Conservation (phyloP, 2,113 vertebrate genomes). For the Salvelinus namaycush region DNA sequence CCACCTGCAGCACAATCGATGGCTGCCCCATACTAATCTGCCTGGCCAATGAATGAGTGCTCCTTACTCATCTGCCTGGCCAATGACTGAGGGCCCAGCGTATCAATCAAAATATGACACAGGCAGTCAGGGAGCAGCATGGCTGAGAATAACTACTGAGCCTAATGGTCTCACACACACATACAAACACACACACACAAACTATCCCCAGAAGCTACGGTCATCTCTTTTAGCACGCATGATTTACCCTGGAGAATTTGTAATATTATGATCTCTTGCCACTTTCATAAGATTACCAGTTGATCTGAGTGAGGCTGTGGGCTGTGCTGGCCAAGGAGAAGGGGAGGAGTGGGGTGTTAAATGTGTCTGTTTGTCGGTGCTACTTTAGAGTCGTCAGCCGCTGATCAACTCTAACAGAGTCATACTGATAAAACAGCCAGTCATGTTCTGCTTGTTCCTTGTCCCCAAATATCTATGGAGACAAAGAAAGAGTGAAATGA, state of each 20-base stretch:
- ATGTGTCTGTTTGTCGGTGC: background rate
- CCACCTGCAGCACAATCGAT: background rate
- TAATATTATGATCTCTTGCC: slow-evolving; percentile 44
- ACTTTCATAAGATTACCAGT: slow-evolving; percentile 41
- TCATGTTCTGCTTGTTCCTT: background rate
- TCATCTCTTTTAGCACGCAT: slow-evolving; percentile 33
- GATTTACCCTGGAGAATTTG: slow-evolving; percentile 36
- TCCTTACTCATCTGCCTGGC: background rate
- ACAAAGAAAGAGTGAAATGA: too few relatives aligned
- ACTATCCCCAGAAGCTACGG: slow-evolving; percentile 27
- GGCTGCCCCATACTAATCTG: background rate
- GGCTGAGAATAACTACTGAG: background rate
- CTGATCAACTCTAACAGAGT: slow-evolving; percentile 18
- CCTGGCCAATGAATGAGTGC: background rate
- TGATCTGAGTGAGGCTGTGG: slow-evolving; percentile 30
- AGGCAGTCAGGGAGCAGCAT: background rate
- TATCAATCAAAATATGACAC: background rate
- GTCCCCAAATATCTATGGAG: too few relatives aligned
- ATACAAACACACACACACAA: background rate
- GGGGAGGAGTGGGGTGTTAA: background rate
- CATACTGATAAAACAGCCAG: slow-evolving; percentile 2
- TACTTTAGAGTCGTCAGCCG: too few relatives aligned
- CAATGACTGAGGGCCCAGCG: background rate
- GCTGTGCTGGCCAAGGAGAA: background rate
- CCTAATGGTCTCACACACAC: background rate